Evolutionary conservation across 2,113 vertebrate species (phyloP).

Genomic region (Corythornis vintsioides): DNA sequence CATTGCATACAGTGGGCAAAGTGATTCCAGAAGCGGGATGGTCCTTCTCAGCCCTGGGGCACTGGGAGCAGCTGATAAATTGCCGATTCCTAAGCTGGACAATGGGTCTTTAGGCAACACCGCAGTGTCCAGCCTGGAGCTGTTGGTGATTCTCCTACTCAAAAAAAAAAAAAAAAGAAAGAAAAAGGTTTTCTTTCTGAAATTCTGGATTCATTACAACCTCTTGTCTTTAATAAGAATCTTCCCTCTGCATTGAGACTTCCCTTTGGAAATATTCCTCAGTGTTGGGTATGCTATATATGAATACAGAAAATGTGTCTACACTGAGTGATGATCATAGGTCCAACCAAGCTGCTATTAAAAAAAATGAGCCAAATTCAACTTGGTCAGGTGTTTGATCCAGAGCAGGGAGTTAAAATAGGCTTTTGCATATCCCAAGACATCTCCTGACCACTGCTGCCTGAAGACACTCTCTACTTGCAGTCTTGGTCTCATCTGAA

Average conservation of each 20-base stretch:
- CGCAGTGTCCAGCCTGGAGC: background rate
- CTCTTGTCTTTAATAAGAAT: background rate
- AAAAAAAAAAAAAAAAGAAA: background rate
- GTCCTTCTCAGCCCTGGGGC: background rate
- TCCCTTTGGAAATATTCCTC: background rate
- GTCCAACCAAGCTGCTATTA: no score
- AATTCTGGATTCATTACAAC: background rate
- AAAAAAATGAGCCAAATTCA: background rate
- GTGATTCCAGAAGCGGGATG: accelerated
- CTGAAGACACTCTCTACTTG: background rate
- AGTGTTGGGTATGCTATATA: background rate
- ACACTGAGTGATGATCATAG: accelerated
- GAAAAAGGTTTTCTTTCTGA: background rate
- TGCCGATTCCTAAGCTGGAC: background rate
- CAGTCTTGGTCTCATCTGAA: background rate
- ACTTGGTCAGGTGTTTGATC: background rate
- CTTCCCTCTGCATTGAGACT: background rate
- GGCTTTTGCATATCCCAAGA: background rate
- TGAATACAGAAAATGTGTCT: background rate
- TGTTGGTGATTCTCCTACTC: background rate
- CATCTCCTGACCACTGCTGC: background rate
- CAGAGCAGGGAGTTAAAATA: background rate
- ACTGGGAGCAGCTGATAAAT: background rate
- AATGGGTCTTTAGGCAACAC: background rate
- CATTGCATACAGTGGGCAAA: accelerated